A percentile compares a stretch with the other conserved stretches of the same genome.
phyloP scores from a whole-genome alignment of 2,113 vertebrate species.

The Psephotus haematonotus region DNA sequence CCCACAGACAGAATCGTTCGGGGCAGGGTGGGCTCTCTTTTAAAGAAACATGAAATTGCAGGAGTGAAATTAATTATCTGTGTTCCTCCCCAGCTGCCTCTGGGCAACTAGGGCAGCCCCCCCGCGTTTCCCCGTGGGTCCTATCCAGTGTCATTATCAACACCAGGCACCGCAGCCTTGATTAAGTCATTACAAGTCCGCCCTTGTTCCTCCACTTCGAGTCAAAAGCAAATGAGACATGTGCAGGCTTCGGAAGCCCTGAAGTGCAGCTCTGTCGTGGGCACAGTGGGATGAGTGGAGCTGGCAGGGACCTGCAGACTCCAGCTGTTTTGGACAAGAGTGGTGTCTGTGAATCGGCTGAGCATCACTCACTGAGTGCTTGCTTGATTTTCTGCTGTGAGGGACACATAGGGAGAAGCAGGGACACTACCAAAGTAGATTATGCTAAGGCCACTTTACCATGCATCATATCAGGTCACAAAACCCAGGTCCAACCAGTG shows the following conservation, averaged over 20 bases:
- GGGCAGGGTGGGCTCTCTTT: neutral
- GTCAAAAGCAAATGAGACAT: neutral
- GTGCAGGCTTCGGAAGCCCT: neutral
- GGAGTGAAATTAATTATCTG: conserved; percentile 36
- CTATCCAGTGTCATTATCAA: conserved; percentile 31
- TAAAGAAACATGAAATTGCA: conserved; percentile 8
- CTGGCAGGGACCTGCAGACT: neutral
- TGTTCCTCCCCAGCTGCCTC: neutral
- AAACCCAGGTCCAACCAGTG: neutral
- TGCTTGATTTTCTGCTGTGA: neutral
- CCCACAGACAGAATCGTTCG: neutral
- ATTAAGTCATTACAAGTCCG: conserved; percentile 42
- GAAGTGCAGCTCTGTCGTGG: neutral
- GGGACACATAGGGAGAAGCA: neutral
- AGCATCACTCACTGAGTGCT: neutral
- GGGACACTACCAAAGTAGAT: neutral
- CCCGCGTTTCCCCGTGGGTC: neutral
- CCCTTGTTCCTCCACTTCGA: conserved; percentile 16
- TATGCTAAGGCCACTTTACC: neutral
- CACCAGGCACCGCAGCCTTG: neutral
- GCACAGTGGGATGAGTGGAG: neutral
- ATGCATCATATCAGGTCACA: neutral
- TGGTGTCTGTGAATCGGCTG: neutral
- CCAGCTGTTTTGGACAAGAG: neutral
- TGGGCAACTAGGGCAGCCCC: neutral